Evolutionary conservation across 2,888 invertebrate species (phyloP), one percentile per base, ranked within the genome.

Genomic region (Hipparchia sbordonii): DNA sequence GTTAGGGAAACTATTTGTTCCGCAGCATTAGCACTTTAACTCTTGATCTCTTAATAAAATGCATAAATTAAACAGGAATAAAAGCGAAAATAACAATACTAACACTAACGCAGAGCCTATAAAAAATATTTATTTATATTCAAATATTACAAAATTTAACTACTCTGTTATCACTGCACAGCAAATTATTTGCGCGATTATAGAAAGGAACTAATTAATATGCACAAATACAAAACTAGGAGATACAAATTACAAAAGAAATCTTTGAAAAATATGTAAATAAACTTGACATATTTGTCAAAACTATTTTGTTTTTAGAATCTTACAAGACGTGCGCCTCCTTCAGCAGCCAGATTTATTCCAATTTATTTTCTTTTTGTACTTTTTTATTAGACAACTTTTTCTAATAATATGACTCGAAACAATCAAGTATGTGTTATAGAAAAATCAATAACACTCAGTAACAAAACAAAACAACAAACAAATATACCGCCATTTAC

Each of bases 401-500:
- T 65, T 6, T 52, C 51, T 6, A 12, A 12, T 65, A 12, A 13
- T 23, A 6, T 12, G 66, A 65, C 60, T 69, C 57, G 65, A 66
- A 9, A 67, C 60, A 67, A 67, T 0, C 23, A 57, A 39, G 5
- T 39, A 39, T 5, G 2, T 39, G 2, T 67, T 63, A 57, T 23
- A n/a, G 23, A 66, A 82, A 87, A 90, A 91, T 91, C 91, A 84
- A 91, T 91, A 89, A 73, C 67, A 72, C 77, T 54, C 66, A 46
- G 23, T 68, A 67, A 46, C 46, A 54, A 71, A 45, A 81, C 89
- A 72, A 88, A 84, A 83, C 85, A 82, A 90, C 85, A 90, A 90
- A 89, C 89, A 90, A 90, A 89, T 85, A 84, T 84, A 85, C 85
- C 89, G 88, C 88, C 84, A 77, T 83, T 82, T 72, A 67, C 73